These are phyloP conservation scores for Erebia epiphron DNA, from an alignment of 2,888 invertebrate species.

Conservation along the genomic window DNA sequence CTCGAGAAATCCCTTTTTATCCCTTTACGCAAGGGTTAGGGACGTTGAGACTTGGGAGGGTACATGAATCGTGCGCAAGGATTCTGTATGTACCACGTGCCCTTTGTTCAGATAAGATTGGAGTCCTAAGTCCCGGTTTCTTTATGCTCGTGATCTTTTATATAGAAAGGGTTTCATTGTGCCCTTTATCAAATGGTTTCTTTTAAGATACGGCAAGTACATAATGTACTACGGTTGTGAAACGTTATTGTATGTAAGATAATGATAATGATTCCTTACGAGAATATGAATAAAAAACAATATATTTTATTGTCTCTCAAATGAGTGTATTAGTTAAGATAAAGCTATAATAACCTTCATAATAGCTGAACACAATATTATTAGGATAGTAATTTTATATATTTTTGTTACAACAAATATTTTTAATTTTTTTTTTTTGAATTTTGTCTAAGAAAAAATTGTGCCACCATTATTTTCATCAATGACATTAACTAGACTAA, in stretches of 20 bases:
- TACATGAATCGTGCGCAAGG: slow-evolving; percentile 75
- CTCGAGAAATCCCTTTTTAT: slow-evolving; percentile 69
- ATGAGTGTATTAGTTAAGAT: not conserved
- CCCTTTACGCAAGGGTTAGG: slow-evolving; percentile 65
- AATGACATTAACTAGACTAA: slow-evolving; percentile 31
- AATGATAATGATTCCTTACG: not conserved
- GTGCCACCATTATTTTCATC: not conserved
- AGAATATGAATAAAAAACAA: not conserved
- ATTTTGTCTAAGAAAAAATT: not conserved
- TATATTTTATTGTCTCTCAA: not conserved
- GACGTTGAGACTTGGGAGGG: slow-evolving; percentile 30
- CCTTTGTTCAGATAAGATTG: slow-evolving; percentile 67
- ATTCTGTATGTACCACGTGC: slow-evolving; percentile 77
- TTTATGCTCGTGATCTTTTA: slow-evolving; percentile 49
- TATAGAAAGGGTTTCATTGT: slow-evolving; percentile 36
- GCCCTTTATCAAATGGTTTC: slow-evolving; percentile 19
- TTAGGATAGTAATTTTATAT: no score
- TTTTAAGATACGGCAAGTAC: not conserved
- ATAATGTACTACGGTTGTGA: slow-evolving; percentile 1
- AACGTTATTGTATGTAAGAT: not conserved
- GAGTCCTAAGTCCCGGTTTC: slow-evolving; percentile 53
- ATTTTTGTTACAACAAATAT: not conserved
- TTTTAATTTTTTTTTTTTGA: not conserved
- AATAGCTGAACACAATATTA: no score
- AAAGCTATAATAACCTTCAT: no score